Conservation (phyloP, 2,797 vertebrate species). For the Pelobates cultripes region DNA sequence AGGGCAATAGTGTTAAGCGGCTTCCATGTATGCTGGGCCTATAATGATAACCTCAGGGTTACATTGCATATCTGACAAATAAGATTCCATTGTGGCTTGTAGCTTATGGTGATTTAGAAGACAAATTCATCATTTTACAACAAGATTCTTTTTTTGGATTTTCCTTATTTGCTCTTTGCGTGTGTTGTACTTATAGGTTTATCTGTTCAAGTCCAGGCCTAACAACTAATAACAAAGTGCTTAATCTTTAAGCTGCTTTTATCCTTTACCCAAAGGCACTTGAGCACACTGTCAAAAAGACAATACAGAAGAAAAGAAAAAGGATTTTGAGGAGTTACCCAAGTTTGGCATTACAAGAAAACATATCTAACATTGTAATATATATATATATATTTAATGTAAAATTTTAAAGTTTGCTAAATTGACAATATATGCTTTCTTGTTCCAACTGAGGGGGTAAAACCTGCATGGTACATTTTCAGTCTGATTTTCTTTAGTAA, state of each 20-base stretch:
- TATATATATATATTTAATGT: no score
- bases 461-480: no score
- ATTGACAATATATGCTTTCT: no score
- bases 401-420: no score
- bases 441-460: no score
- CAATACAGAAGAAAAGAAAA: conserved; percentile 26
- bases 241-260: conserved; percentile 69
- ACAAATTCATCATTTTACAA: conserved; percentile 84
- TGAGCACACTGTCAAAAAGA: conserved; percentile 28
- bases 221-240: conserved; percentile 69
- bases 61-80: conserved; percentile 82
- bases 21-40: conserved; percentile 77
- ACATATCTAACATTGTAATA: no score
- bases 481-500: no score
- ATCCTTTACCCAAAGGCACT: conserved; percentile 59
- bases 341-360: conserved; percentile 11
- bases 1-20: conserved; percentile 82
- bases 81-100: conserved; percentile 73
- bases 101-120: conserved; percentile 78
- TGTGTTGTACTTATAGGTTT: conserved; percentile 68
- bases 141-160: conserved; percentile 72
- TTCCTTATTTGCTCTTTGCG: conserved; percentile 77
- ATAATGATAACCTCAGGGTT: conserved; percentile 84
- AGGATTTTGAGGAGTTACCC: no score
- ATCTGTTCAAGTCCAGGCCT: conserved; percentile 67